Evolutionary conservation across 92 coral and sea anemone genomes (phyloP).

Genomic region (Porites divaricata): DNA sequence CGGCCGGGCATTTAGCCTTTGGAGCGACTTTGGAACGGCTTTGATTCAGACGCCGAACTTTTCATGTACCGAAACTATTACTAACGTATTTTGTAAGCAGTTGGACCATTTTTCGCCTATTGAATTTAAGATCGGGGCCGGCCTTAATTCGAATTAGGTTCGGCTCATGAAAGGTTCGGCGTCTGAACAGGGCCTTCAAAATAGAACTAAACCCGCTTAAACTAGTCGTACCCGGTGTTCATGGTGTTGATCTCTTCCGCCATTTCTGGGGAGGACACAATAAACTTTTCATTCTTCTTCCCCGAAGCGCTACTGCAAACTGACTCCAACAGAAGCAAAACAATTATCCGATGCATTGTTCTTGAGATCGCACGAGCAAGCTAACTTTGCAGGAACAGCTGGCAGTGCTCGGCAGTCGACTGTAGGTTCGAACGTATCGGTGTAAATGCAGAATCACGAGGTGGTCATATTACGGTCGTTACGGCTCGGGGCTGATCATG

Average conservation of each 20-base stretch:
- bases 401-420: too few species aligned
- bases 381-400: too few species aligned
- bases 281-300: not conserved
- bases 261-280: conserved; percentile 54
- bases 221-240: conserved; percentile 72
- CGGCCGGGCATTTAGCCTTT: too few species aligned
- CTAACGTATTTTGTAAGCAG: not conserved
- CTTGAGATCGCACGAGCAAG: not conserved
- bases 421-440: too few species aligned
- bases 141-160: too few species aligned
- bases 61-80: too few species aligned
- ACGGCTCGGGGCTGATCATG: not conserved
- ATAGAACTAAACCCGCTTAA: too few species aligned
- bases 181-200: too few species aligned
- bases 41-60: too few species aligned
- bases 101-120: not conserved
- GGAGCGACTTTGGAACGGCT: too few species aligned
- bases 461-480: not conserved
- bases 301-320: conserved; percentile 6
- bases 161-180: too few species aligned
- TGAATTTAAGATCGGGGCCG: too few species aligned
- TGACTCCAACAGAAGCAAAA: conserved; percentile 12
- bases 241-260: conserved; percentile 60
- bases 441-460: not conserved
- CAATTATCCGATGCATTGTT: conserved; percentile 5